Evolutionary conservation across 1,140 invertebrate genomes (phyloP), one percentile per base, ranked within the genome.

Genomic region (Ganaspis sp.): DNA sequence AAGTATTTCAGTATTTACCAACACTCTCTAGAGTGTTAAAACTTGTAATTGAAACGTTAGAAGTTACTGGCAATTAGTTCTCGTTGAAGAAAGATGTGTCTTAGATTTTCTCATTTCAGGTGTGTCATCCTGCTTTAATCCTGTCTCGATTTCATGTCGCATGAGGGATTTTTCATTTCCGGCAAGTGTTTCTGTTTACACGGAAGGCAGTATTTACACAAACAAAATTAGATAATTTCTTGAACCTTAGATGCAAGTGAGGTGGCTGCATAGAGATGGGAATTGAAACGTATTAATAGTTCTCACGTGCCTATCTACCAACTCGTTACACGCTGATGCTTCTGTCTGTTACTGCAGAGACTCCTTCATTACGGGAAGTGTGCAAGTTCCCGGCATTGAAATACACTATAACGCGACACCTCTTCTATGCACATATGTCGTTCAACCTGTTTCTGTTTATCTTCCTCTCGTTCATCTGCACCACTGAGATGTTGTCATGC

Each of bases 261-360:
- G 23, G 58, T 64, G 58, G 15, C 12, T 64, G 15, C 26, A 64
- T 26, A 29, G 58, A 64, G 58, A 64, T 64, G 58, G 23, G 26
- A 64, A 64, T 64, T 64, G 58, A 64, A 64, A 64, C 58, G 58
- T 64, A 64, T 64, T 64, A 64, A 64, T 21, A 64, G 58, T 64
- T 64, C 58, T 15, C 58, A 21, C 26, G 21, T 12, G 58, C 58
- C 26, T 26, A 58, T 58, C 53, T 58, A 54, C 17, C n/a, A n/a
- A 54, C 49, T 54, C 49, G n/a, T 54, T 54, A 54, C 53, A 58
- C 19, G 53, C 53, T 23, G 53, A 58, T 58, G 53, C 21, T 64
- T 26, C 58, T 21, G 58, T 64, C 58, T 64, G 58, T 34, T 64
- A 26, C 1, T 64, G 53, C 21, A 64, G 23, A 58, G 19, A 34